These are phyloP conservation scores for Limnephilus rhombicus DNA, from an alignment of 2,888 invertebrate genomes.

Conservation along the genomic window DNA sequence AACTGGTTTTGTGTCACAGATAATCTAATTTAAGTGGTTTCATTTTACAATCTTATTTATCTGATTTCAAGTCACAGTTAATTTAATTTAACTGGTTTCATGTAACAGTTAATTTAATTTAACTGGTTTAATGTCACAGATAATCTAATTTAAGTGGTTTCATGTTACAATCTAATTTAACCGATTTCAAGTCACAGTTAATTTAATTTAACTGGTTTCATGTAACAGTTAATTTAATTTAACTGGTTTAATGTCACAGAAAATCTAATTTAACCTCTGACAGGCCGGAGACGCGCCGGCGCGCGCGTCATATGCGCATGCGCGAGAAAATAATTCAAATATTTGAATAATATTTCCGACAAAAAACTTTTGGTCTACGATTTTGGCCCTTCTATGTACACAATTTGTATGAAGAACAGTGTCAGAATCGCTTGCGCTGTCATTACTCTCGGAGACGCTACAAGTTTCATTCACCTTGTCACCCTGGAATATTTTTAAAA, in stretches of 20 bases:
- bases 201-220: neutral
- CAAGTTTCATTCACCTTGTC: no score
- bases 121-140: neutral
- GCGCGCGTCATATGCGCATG: no score
- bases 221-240: neutral
- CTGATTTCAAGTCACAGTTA: neutral
- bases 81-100: neutral
- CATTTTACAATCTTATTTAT: neutral
- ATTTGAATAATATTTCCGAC: no score
- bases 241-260: neutral
- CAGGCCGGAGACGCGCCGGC: no score
- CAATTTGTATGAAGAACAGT: no score
- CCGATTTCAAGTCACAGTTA: neutral
- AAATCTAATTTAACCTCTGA: neutral
- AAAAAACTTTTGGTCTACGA: no score
- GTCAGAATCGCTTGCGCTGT: no score
- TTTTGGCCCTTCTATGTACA: no score
- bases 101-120: neutral
- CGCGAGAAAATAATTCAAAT: no score
- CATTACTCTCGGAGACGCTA: no score
- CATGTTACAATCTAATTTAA: neutral
- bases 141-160: neutral
- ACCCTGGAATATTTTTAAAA: no score
- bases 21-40: neutral
- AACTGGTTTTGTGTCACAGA: neutral